Evolutionary conservation across 1,140 invertebrate species (phyloP).

Genomic region (Frieseomelitta varia): DNA sequence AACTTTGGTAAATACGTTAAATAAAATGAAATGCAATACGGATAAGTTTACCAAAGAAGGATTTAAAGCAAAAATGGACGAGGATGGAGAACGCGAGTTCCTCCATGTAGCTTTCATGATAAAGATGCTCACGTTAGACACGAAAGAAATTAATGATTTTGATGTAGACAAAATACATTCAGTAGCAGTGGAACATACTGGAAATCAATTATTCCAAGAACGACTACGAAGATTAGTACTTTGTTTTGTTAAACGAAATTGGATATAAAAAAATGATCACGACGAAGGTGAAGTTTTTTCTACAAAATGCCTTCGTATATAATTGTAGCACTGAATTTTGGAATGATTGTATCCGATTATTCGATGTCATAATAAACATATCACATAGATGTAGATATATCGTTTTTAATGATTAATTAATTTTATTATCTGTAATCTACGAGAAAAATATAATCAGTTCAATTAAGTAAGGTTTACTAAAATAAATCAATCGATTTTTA

Average conservation of each 20-base stretch:
- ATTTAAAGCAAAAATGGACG: constrained; percentile 62
- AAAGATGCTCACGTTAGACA: constrained; percentile 71
- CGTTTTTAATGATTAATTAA: neutral
- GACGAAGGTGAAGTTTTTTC: neutral
- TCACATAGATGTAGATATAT: neutral
- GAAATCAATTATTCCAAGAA: constrained; percentile 39
- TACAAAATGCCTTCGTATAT: neutral
- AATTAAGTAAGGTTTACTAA: neutral
- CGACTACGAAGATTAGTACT: constrained; percentile 50
- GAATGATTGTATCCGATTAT: neutral
- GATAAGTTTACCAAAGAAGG: constrained; percentile 54
- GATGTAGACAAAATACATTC: constrained; percentile 28
- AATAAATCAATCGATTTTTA: neutral
- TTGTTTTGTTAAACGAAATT: constrained; percentile 49
- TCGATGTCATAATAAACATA: neutral
- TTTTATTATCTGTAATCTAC: neutral
- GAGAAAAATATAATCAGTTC: neutral
- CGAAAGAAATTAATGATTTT: constrained; percentile 42
- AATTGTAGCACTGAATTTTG: neutral
- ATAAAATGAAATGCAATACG: constrained; percentile 67
- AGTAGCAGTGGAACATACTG: neutral
- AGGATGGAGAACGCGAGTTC: constrained; percentile 67
- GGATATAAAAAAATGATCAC: constrained; percentile 44
- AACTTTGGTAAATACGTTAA: constrained; percentile 76
- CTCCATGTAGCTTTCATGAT: constrained; percentile 72